Base-by-base conservation (phyloP, 2,888 invertebrate species). In the Drosophila pseudotakahashii region DNA sequence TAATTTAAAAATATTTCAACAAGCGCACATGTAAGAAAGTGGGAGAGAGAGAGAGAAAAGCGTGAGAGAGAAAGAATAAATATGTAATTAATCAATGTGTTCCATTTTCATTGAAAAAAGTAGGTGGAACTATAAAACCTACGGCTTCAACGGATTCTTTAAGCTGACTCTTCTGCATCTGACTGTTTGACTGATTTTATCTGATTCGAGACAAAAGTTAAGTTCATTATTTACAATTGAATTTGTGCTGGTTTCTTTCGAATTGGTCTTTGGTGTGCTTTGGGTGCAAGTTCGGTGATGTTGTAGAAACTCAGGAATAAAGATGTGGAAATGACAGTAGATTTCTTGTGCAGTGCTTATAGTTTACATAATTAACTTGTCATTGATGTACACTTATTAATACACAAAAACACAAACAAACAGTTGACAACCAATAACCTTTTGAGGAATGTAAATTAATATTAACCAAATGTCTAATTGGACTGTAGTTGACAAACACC, bases 11-110 rank as follows among this genome's bases (percentile, higher is more conserved):
- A 47, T 45, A 64, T 68, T 70, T 75, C 73, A 82, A 85, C 82
- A 82, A 82, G 82, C 84, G 81, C 81, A 84, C 81, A 81, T 81
- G 81, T 81, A 83, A 74, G 53, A 74, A 70, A 62, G 48, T 71
- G 45, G 63, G 37, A 45, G 42, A 69, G 57, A 70, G 57, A 70
- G 45, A 67, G 54, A 73, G 58, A 47, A 41, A 14, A 70, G 50
- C 61, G 51, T 62, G 48, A 71, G 63, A 77, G 68, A 76, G 57
- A 69, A 39, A 66, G 58, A 73, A 66, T 61, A 66, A 73, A 68
- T 51, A 61, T 61, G 69, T 59, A 70, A 45, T 64, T 71, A 72
- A 64, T 64, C 47, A 72, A 52, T 62, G 63, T 58, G 50, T 36
- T 42, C 34, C 50, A 16, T 52, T 62, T 3, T 30, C 36, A 16